Evolutionary conservation across 2,797 vertebrate genomes (phyloP), one percentile per base, ranked within the genome.

Genomic region (Gallinago solitaria): DNA sequence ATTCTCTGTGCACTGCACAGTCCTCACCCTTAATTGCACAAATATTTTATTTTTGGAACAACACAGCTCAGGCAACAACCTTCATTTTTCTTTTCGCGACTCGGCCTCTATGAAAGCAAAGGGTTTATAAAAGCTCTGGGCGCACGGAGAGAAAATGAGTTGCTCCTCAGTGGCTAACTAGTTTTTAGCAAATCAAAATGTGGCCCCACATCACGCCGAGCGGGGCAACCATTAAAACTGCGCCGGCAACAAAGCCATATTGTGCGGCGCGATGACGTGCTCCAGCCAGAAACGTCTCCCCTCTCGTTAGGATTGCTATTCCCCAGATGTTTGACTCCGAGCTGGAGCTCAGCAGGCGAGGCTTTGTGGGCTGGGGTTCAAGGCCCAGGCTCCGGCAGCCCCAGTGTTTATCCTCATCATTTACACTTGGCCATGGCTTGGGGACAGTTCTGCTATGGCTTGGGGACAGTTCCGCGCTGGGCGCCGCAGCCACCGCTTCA

Each of bases 261-360:
- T 90, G 90, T 88, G 39, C 80, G 11, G 9, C 56, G 89, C 6
- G 27, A 85, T 64, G 94, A 47, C 30, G 83, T 32, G 89, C 91
- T 87, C 64, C 91, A 37, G 17, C 64, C 89, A 70, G 41, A 86
- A 65, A 54, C 48, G 5, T 75, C 92, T 94, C 76, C 75, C 80
- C 90, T 87, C 90, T 81, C 83, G 59, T 48, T 85, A 75, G 39
- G 56, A 25, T 5, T 69, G 88, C 48, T 91, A 84, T 89, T 94
- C 91, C 92, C 96, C 95, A 95, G 95, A 75, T 96, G 93, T 94
- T 94, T 71, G 82, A 92, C 56, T 93, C 67, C 4, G 41, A 91
- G 85, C 93, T 85, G 79, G 17, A 80, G 76, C 83, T 77, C 84
- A 93, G 93, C 95, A 94, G 86, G 56, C 37, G 0, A 92, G 67